Conservation (phyloP, 1,140 invertebrate species). For the Magallana angulata region DNA sequence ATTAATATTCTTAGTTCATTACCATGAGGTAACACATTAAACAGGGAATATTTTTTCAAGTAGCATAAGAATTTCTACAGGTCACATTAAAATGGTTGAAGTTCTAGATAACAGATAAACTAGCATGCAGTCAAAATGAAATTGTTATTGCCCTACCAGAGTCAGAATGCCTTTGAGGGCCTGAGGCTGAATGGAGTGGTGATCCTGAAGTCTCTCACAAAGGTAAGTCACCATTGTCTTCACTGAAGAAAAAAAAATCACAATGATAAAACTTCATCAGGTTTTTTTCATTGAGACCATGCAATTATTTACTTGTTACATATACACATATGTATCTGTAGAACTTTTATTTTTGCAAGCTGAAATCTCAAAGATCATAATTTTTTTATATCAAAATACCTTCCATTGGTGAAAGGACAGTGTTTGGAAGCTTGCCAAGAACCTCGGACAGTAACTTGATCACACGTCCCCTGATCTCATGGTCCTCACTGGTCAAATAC, state of each 20-base stretch:
- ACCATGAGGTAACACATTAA: too few relatives aligned
- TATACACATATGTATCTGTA: too few relatives aligned
- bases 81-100: too few relatives aligned
- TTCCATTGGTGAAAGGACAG: slow-evolving; percentile 56
- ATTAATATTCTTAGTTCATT: too few relatives aligned
- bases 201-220: slow-evolving; percentile 88
- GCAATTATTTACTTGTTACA: too few relatives aligned
- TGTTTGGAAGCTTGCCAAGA: slow-evolving; percentile 55
- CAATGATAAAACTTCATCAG: neutral
- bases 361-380: neutral
- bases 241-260: slow-evolving; percentile 73
- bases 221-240: slow-evolving; percentile 87
- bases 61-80: too few relatives aligned
- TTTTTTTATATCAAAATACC: slow-evolving; percentile 26
- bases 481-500: slow-evolving; percentile 55
- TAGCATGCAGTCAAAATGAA: neutral
- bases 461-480: slow-evolving; percentile 46
- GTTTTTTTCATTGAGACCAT: too few relatives aligned
- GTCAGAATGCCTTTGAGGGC: slow-evolving; percentile 86
- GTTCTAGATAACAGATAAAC: too few relatives aligned
- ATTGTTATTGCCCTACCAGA: slow-evolving; percentile 79
- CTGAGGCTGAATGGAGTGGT: slow-evolving; percentile 87
- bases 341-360: neutral
- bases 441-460: slow-evolving; percentile 59
- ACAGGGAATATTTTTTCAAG: too few relatives aligned